Percentiles rank a stretch among this genome's conserved stretches.
These are phyloP conservation scores for Euschistus heros DNA, from an alignment of 1,140 invertebrate species.

Conservation along the genomic window DNA sequence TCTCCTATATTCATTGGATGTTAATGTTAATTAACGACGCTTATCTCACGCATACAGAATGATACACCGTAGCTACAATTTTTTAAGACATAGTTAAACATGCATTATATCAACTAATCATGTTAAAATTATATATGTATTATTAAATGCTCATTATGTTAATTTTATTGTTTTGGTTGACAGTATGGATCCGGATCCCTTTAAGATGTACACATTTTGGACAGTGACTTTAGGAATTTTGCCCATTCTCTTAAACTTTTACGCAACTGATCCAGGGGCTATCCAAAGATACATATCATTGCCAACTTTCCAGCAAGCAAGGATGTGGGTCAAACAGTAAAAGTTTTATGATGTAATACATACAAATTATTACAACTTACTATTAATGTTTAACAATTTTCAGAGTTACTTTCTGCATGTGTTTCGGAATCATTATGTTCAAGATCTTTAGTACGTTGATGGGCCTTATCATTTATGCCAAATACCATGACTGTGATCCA, in stretches of 20 bases:
- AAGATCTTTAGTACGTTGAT: conserved; percentile 47
- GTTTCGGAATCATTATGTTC: conserved; percentile 37
- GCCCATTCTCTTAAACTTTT: conserved; percentile 67
- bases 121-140: too few relatives aligned
- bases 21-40: too few relatives aligned
- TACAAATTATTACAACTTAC: too few relatives aligned
- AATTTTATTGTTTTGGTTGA: too few relatives aligned
- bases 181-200: conserved; percentile 56
- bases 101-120: too few relatives aligned
- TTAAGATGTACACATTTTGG: conserved; percentile 72
- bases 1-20: too few relatives aligned
- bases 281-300: conserved; percentile 73
- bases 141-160: too few relatives aligned
- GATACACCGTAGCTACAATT: too few relatives aligned
- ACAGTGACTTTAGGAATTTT: conserved; percentile 65
- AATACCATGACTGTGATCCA: conserved; percentile 69
- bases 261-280: conserved; percentile 81
- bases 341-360: too few relatives aligned
- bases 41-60: too few relatives aligned
- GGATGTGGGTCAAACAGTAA: conserved; percentile 37
- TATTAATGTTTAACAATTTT: background rate
- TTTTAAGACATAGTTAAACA: too few relatives aligned
- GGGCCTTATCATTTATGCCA: conserved; percentile 66
- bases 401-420: conserved; percentile 32
- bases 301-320: conserved; percentile 50